A percentile compares a stretch with the other conserved stretches of the same genome.
Conservation (phyloP, 2,888 invertebrate species). For the Lissonota sp. region DNA sequence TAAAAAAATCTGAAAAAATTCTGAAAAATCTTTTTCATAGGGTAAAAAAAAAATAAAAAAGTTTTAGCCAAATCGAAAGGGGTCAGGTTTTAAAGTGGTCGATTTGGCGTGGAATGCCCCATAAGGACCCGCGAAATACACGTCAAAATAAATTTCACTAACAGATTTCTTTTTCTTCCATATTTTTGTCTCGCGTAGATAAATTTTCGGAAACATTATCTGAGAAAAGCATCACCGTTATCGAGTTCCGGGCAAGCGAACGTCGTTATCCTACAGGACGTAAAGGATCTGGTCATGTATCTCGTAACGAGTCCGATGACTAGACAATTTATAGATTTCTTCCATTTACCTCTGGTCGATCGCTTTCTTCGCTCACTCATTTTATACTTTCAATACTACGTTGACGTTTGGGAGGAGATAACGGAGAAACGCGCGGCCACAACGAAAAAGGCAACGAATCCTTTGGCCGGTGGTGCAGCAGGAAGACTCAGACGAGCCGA, state of each 20-base stretch:
- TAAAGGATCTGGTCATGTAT: slow-evolving; percentile 86
- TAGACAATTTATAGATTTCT: slow-evolving; percentile 86
- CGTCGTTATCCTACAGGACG: slow-evolving; percentile 86
- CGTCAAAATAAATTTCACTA: background rate
- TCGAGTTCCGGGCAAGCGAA: slow-evolving; percentile 83
- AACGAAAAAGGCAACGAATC: slow-evolving; percentile 76
- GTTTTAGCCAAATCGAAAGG: too few species aligned
- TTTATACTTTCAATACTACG: slow-evolving; percentile 87
- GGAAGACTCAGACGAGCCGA: slow-evolving; percentile 78
- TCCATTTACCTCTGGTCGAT: slow-evolving; percentile 87
- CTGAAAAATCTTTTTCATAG: too few species aligned
- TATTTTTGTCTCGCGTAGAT: slow-evolving; percentile 82
- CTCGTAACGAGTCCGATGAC: slow-evolving; percentile 86
- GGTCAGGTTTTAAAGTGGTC: too few species aligned
- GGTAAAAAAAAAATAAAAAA: too few species aligned
- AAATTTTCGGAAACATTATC: slow-evolving; percentile 86
- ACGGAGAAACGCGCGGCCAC: slow-evolving; percentile 85
- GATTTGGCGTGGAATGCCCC: too few species aligned
- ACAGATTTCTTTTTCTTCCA: background rate
- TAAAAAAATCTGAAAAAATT: too few species aligned
- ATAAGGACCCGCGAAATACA: too few species aligned
- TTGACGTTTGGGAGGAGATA: slow-evolving; percentile 87
- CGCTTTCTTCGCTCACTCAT: slow-evolving; percentile 87
- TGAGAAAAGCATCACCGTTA: slow-evolving; percentile 85
- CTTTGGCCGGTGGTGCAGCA: slow-evolving; percentile 72